Conservation (phyloP, 2,113 vertebrate genomes). For the Oophaga pumilio region DNA sequence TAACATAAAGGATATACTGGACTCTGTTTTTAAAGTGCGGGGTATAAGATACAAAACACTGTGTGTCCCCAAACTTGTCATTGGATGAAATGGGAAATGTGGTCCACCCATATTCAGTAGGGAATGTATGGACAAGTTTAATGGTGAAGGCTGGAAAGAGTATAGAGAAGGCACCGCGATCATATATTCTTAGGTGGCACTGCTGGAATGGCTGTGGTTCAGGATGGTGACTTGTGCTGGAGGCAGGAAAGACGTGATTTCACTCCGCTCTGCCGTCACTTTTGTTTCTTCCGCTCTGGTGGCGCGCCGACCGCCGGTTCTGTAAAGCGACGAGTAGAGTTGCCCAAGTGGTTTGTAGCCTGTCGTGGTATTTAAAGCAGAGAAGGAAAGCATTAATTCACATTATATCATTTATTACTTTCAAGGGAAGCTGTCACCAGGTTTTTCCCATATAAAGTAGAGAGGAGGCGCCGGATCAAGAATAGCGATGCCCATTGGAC, state of each 20-base stretch:
- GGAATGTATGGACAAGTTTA: neutral
- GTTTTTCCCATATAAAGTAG: no score
- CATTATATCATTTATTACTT: neutral
- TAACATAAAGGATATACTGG: neutral
- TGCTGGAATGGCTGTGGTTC: slow-evolving; percentile 5
- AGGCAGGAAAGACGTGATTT: neutral
- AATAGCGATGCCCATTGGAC: no score
- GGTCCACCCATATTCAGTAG: neutral
- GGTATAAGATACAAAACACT: slow-evolving; percentile 1
- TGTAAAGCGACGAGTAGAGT: slow-evolving; percentile 60
- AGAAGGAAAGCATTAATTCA: neutral
- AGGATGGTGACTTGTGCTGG: neutral
- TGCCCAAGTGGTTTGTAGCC: slow-evolving; percentile 50
- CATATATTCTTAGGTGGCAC: slow-evolving; percentile 19
- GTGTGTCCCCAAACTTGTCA: neutral
- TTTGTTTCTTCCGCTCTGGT: slow-evolving; percentile 60
- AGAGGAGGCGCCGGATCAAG: no score
- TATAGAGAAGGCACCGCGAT: neutral
- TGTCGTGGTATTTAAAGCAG: neutral
- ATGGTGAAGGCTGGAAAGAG: neutral
- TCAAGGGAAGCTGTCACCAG: no score
- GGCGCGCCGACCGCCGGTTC: slow-evolving; percentile 41
- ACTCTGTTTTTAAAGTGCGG: slow-evolving; percentile 4
- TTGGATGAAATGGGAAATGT: neutral
- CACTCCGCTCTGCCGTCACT: neutral